phyloP scores from a whole-genome alignment of 2,797 vertebrate genomes.

The Anguilla obscura region DNA sequence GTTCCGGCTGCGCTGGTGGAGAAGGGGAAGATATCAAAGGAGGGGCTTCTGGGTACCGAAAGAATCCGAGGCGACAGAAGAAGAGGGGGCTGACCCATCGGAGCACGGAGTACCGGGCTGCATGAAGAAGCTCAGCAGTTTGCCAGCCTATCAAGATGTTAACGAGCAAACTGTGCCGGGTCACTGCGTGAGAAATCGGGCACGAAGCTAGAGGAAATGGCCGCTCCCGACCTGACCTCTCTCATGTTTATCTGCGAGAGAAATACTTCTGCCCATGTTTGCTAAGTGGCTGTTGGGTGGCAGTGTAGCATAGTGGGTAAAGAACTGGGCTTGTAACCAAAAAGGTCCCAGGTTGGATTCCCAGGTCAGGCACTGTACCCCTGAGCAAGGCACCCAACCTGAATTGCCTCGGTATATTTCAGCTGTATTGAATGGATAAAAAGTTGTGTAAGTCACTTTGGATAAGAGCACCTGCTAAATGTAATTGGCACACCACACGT shows the following conservation, averaged over 20 bases:
- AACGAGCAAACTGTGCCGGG: background rate
- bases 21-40: background rate
- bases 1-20: background rate
- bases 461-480: background rate
- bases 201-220: background rate
- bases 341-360: too few relatives aligned
- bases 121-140: background rate
- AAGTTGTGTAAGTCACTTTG: too few relatives aligned
- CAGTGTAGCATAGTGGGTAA: too few relatives aligned
- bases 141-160: background rate
- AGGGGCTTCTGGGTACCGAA: background rate
- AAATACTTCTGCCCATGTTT: background rate
- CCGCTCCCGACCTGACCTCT: background rate
- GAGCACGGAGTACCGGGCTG: background rate
- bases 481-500: background rate
- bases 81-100: background rate
- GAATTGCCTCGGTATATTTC: too few relatives aligned
- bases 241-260: background rate
- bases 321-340: too few relatives aligned
- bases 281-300: too few relatives aligned
- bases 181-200: background rate
- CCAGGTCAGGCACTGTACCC: too few relatives aligned
- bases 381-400: too few relatives aligned
- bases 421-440: too few relatives aligned
- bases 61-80: background rate